These are phyloP conservation scores for Corythornis vintsioides DNA, from an alignment of 2,113 vertebrate species.

Conservation along the genomic window DNA sequence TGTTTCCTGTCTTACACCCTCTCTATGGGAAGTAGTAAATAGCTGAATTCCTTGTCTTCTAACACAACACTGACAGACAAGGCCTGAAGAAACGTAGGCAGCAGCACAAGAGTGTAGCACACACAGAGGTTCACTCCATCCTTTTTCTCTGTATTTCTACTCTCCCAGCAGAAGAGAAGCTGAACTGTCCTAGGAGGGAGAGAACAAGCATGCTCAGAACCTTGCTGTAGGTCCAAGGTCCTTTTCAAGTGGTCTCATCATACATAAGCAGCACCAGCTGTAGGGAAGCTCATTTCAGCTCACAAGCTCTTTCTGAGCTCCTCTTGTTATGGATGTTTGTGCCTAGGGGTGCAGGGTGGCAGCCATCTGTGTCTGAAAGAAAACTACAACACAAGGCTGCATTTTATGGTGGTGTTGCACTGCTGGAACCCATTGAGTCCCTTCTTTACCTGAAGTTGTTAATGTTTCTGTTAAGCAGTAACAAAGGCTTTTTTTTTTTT, in stretches of 20 bases:
- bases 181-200: neutral
- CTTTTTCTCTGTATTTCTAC: neutral
- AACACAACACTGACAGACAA: neutral
- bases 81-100: neutral
- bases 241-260: neutral
- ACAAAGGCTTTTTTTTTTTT: too few relatives aligned
- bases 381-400: neutral
- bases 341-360: neutral
- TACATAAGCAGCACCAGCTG: neutral
- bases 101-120: neutral
- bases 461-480: neutral
- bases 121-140: neutral
- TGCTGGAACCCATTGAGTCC: accelerated
- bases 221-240: neutral
- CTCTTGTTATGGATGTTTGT: neutral
- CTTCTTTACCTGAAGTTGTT: neutral
- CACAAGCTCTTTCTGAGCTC: neutral
- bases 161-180: neutral
- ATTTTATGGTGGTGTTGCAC: neutral
- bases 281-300: neutral
- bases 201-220: neutral
- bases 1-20: neutral
- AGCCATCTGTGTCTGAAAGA: neutral
- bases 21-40: neutral
- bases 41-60: neutral